A percentile compares a stretch with the other conserved stretches of the same genome.
phyloP scores from a whole-genome alignment of 2,888 invertebrate genomes.

The Busseola fusca region DNA sequence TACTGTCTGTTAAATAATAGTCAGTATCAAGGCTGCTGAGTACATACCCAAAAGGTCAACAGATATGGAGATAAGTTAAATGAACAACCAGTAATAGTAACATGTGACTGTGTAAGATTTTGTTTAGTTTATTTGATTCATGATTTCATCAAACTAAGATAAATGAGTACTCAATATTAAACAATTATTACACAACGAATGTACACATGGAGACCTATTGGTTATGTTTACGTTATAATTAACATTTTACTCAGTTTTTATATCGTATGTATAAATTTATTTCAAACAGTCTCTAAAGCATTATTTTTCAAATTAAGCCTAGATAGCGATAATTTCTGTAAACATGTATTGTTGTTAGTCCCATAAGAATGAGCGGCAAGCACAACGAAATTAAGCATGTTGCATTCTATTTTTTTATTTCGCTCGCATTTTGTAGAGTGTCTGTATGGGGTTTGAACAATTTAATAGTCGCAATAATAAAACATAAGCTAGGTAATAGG shows the following conservation, averaged over 20 bases:
- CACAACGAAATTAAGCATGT: not conserved
- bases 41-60: constrained; percentile 52
- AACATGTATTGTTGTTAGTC: not conserved
- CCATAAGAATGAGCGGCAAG: not conserved
- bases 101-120: constrained; percentile 1
- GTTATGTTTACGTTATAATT: constrained; percentile 12
- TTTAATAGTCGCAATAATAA: constrained; percentile 11
- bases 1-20: constrained; percentile 17
- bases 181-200: constrained; percentile 8
- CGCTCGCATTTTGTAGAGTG: not conserved
- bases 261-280: not conserved
- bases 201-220: constrained; percentile 17
- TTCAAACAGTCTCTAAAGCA: constrained; percentile 3
- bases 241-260: not conserved
- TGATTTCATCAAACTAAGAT: constrained; percentile 8
- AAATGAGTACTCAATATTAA: not conserved
- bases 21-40: constrained; percentile 1
- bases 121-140: constrained; percentile 30
- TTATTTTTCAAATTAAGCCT: constrained; percentile 15
- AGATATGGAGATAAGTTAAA: constrained; percentile 46
- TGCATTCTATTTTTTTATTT: constrained; percentile 11
- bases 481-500: not conserved
- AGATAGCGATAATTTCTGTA: not conserved
- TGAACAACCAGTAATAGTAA: constrained; percentile 4
- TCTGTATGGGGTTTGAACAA: not conserved